Percentiles rank a stretch among this genome's conserved stretches.
phyloP scores from a whole-genome alignment of 2,113 vertebrate species.

The Siniperca chuatsi region DNA sequence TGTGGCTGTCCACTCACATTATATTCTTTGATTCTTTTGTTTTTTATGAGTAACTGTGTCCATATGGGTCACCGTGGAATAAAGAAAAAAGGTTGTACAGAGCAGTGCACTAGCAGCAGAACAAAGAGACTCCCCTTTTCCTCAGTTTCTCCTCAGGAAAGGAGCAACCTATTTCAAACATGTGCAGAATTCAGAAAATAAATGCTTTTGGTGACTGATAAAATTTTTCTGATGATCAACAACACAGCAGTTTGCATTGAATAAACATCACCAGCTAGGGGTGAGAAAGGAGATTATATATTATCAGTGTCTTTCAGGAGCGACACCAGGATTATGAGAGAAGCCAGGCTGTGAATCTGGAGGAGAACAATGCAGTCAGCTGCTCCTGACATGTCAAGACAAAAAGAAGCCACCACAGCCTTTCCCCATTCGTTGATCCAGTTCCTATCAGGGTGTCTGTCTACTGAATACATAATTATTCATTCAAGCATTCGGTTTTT shows the following conservation, averaged over 20 bases:
- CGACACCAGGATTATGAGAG: slow-evolving; percentile 63
- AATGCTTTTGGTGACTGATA: slow-evolving; percentile 26
- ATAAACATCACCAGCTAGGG: slow-evolving; percentile 46
- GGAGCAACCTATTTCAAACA: neutral
- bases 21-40: neutral
- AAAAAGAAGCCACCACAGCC: slow-evolving; percentile 71
- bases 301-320: slow-evolving; percentile 63
- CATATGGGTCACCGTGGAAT: neutral
- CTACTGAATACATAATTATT: slow-evolving; percentile 56
- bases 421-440: slow-evolving; percentile 44
- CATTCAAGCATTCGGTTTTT: neutral
- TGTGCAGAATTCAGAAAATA: neutral
- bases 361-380: slow-evolving; percentile 83
- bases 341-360: slow-evolving; percentile 65
- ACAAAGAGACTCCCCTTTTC: slow-evolving; percentile 26
- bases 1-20: neutral
- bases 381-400: slow-evolving; percentile 81
- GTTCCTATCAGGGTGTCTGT: slow-evolving; percentile 49
- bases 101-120: neutral
- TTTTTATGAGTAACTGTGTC: slow-evolving; percentile 13
- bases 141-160: slow-evolving; percentile 2
- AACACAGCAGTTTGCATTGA: slow-evolving; percentile 51
- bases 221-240: slow-evolving; percentile 31
- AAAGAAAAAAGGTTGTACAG: neutral
- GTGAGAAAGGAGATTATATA: slow-evolving; percentile 62